phyloP scores from a whole-genome alignment of 2,797 vertebrate genomes.

The Monodelphis domestica region DNA sequence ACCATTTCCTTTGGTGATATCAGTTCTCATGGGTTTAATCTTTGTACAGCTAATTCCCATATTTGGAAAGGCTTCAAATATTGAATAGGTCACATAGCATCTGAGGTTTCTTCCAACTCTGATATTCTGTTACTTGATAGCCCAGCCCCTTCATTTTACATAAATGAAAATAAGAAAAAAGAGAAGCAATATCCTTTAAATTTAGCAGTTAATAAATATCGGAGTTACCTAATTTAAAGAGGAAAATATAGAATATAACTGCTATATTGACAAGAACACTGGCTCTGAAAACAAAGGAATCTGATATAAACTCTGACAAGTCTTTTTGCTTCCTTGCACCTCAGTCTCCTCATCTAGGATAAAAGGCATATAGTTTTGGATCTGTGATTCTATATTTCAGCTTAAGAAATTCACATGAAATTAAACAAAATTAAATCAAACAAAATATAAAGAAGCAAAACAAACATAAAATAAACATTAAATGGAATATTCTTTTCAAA shows the following conservation, averaged over 20 bases:
- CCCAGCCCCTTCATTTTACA: background rate
- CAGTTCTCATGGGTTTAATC: background rate
- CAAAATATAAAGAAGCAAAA: background rate
- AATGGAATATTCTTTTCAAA: conserved; percentile 24
- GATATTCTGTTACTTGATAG: background rate
- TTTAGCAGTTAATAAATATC: background rate
- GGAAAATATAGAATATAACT: background rate
- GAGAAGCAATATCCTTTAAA: background rate
- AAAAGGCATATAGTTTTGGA: background rate
- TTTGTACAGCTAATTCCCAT: background rate
- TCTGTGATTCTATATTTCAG: background rate
- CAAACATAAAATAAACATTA: background rate
- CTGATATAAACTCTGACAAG: background rate
- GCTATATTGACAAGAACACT: background rate
- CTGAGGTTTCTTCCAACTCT: background rate
- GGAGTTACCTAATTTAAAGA: conserved; percentile 17
- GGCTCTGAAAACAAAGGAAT: background rate
- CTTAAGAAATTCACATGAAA: background rate
- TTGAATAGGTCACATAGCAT: background rate
- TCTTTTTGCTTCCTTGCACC: background rate
- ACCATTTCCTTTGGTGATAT: background rate
- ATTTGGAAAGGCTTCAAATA: background rate
- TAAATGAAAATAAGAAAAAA: background rate
- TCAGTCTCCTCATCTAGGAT: background rate
- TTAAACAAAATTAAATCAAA: conserved; percentile 2